Evolutionary conservation across 2,888 invertebrate genomes (phyloP), one percentile per base, ranked within the genome.

Genomic region (Rhabditoides inermis): DNA sequence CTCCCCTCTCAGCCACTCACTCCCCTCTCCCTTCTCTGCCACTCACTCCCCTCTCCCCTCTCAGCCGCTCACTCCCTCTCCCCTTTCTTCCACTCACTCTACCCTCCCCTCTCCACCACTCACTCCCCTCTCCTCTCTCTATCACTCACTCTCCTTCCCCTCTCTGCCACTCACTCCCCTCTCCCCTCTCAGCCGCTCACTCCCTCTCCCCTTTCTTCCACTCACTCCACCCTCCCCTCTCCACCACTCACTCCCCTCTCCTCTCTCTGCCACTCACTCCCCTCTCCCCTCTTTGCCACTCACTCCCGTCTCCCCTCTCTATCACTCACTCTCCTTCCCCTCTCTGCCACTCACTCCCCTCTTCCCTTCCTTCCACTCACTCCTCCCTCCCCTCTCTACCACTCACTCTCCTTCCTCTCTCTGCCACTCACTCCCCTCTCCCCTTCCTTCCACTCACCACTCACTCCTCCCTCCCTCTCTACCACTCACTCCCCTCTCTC

Each of bases 91-190:
- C 22, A 65, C 49, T 12, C 65, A 49, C 18, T 45, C 32, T 3
- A 69, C 40, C 22, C 53, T 45, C 39, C 65, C 28, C 35, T 68
- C 65, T 36, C 65, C 61, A 23, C 64, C 45, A 26, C n/a, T 47
- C 45, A 26, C 25, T 27, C 18, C 20, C 22, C 23, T 10, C 28
- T n/a, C n/a, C n/a, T n/a, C n/a, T n/a, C n/a, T n/a, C n/a, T n/a
- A n/a, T n/a, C n/a, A n/a, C n/a, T n/a, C n/a, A n/a, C n/a, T n/a
- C n/a, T n/a, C n/a, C n/a, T n/a, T n/a, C n/a, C n/a, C n/a, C n/a
- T n/a, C n/a, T n/a, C n/a, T n/a, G n/a, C n/a, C n/a, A n/a, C n/a
- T n/a, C n/a, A n/a, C n/a, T n/a, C n/a, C n/a, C n/a, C n/a, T n/a
- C n/a, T n/a, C n/a, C n/a, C n/a, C n/a, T n/a, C n/a, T n/a, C n/a